phyloP scores from a whole-genome alignment of 2,113 vertebrate genomes.

The Noturus placidus region DNA sequence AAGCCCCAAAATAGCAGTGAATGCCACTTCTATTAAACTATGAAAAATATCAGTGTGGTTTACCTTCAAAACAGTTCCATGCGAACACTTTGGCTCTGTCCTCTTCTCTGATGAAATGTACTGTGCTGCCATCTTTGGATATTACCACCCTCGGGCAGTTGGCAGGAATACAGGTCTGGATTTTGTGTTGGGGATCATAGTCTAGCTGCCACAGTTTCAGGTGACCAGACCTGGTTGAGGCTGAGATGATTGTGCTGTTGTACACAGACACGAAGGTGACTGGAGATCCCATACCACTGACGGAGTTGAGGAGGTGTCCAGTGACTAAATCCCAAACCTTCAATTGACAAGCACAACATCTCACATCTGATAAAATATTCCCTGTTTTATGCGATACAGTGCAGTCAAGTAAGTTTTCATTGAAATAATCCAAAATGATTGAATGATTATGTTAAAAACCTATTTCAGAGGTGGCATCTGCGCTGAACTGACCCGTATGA shows the following conservation, averaged over 20 bases:
- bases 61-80: conserved; percentile 78
- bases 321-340: conserved; percentile 83
- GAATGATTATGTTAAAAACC: background rate
- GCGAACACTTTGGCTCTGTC: conserved; percentile 70
- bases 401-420: background rate
- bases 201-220: conserved; percentile 74
- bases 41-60: conserved; percentile 11
- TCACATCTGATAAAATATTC: background rate
- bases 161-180: conserved; percentile 61
- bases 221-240: conserved; percentile 60
- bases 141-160: conserved; percentile 63
- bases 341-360: background rate
- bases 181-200: conserved; percentile 56
- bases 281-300: conserved; percentile 68
- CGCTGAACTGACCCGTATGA: conserved; percentile 69
- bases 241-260: conserved; percentile 66
- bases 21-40: background rate
- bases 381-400: background rate
- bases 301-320: conserved; percentile 67
- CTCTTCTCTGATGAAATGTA: conserved; percentile 72
- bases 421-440: background rate
- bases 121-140: conserved; percentile 61
- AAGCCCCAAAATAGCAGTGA: background rate
- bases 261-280: conserved; percentile 62
- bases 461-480: background rate